Base-by-base conservation (phyloP, 2,888 invertebrate genomes). In the Drosophila pseudotakahashii region DNA sequence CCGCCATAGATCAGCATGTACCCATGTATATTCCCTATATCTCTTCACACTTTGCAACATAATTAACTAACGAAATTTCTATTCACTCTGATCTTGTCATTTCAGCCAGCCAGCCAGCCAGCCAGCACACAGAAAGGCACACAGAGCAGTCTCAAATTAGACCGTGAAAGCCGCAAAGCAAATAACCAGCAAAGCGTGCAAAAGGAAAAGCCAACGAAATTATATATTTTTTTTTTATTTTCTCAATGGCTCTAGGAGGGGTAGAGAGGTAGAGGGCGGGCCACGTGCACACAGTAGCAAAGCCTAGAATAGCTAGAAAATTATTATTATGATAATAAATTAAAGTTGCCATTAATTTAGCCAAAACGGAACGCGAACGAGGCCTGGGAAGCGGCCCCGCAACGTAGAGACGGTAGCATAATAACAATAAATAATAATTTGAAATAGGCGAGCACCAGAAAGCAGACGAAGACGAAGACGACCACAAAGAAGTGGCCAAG, bases 291-390 rank as follows among this genome's bases (percentile, higher is more conserved):
- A 68, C 61, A 54, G 69, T 34, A 48, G 48, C 48, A 48, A 48
- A 55, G 77, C 68, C 73, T 67, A 78, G 76, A 78, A 88, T 76
- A 72, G 76, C 80, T 73, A 76, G 84, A 84, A 85, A 89, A 88
- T 88, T 83, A 89, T 89, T 90, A 89, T 89, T 85, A 90, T 89
- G 84, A 79, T 88, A 87, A 89, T 90, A 89, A 89, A 88, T 90
- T 89, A 88, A 88, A 79, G 75, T 85, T 81, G 85, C 85, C 84
- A 89, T 88, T 89, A 89, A 89, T 82, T 78, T 80, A 79, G 78
- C 66, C 48, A 70, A 50, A 73, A 78, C 75, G 74, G 75, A 80
- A 74, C 62, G 74, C 78, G 75, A 72, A 76, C 68, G 44, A 54
- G 60, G 64, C 74, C 66, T 44, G 36, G 61, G 45, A 41, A 32